These are phyloP conservation scores for Chironomus striatipennis DNA, from an alignment of 1,140 invertebrate species.

Conservation along the genomic window DNA sequence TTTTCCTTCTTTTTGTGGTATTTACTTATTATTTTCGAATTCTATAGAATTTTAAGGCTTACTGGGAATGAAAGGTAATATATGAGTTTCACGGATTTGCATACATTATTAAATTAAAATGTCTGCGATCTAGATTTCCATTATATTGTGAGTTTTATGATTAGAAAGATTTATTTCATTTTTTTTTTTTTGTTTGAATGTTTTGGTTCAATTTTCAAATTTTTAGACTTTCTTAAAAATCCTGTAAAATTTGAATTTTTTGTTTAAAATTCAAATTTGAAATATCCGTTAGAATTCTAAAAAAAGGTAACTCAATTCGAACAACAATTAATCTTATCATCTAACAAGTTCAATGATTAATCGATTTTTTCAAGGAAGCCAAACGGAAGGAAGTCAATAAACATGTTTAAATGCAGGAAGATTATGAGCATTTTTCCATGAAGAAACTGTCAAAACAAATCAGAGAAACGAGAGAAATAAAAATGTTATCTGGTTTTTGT, in stretches of 20 bases:
- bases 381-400: background rate
- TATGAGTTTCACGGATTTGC: background rate
- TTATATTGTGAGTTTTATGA: background rate
- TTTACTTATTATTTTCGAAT: background rate
- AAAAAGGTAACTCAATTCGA: no score
- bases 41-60: background rate
- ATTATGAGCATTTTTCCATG: background rate
- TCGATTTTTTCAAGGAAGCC: background rate
- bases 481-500: constrained; percentile 16
- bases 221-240: no score
- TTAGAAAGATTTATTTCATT: no score
- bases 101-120: background rate
- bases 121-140: background rate
- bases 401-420: background rate
- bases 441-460: constrained; percentile 22
- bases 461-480: background rate
- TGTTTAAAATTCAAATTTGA: no score
- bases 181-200: no score
- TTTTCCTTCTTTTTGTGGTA: background rate
- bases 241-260: no score
- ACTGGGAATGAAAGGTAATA: background rate
- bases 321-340: no score
- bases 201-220: no score
- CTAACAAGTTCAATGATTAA: no score
- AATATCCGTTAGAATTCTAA: no score